A percentile compares a stretch with the other conserved stretches of the same genome.
These are phyloP conservation scores for Catostylus mosaicus DNA, from an alignment of 30 jellyfish, hydroid and myxozoan species.

Conservation along the genomic window DNA sequence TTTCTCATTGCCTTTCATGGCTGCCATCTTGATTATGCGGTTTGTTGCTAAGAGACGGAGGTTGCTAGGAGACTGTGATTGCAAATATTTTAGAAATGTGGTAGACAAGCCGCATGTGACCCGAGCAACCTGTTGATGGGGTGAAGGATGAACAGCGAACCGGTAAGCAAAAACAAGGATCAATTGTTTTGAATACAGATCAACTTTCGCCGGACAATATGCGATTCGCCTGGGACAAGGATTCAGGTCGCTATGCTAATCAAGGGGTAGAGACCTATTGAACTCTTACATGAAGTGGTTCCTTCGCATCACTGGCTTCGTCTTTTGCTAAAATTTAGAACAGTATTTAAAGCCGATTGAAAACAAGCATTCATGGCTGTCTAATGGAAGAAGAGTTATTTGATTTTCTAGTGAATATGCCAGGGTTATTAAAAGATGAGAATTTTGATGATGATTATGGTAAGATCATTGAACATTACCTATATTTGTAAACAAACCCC, in stretches of 20 bases:
- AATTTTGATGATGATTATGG: conserved; percentile 50
- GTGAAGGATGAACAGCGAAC: conserved; percentile 64
- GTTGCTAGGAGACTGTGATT: conserved; percentile 39
- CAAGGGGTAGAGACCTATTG: conserved; percentile 44
- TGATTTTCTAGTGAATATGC: conserved; percentile 66
- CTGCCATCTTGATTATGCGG: too few species aligned
- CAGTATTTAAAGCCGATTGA: background rate
- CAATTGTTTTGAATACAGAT: conserved; percentile 75
- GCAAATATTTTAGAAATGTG: conserved; percentile 29
- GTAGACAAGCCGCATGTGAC: conserved; percentile 79
- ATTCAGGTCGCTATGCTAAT: conserved; percentile 34
- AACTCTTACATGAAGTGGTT: conserved; percentile 62
- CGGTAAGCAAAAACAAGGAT: conserved; percentile 63
- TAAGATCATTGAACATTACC: conserved; percentile 9
- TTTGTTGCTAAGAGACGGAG: too few species aligned
- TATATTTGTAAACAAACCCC: too few species aligned
- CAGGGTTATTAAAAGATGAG: conserved; percentile 75
- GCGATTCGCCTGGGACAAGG: conserved; percentile 59
- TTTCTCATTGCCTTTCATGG: too few species aligned
- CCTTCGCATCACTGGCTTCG: conserved; percentile 61
- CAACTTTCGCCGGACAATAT: conserved; percentile 53
- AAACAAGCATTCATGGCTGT: conserved; percentile 48
- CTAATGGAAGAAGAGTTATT: conserved; percentile 62
- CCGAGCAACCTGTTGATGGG: conserved; percentile 67
- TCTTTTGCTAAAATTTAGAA: conserved; percentile 8